Evolutionary conservation across 1,140 invertebrate species (phyloP), one percentile per base, ranked within the genome.

Genomic region (Littorina saxatilis): DNA sequence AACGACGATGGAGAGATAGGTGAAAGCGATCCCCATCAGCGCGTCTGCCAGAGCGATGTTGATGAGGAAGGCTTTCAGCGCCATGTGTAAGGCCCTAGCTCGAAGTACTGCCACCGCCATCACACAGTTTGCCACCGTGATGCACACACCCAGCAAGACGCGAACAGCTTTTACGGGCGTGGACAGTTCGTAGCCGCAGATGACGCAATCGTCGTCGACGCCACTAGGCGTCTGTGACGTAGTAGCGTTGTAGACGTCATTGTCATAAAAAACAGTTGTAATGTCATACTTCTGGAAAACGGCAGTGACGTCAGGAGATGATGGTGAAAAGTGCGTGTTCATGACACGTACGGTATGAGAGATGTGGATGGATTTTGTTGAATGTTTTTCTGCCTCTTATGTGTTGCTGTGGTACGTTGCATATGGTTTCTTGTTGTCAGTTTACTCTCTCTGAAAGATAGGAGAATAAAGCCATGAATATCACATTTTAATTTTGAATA

Each of bases 41-140:
- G 70, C 70, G 70, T 73, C 70, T 3, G 70, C 70, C 70, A 73
- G 40, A 17, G 70, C 70, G 11, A 73, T 32, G 70, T 73, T 73
- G 37, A 73, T 23, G 17, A 73, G 70, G 1, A 73, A 37, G 3
- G 39, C 70, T 73, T 43, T 39, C 1, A 73, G 70, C 70, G 70
- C 70, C 70, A 73, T 43, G 23, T 73, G 70, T 39, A 73, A 15
- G 70, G 70, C 39, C 1, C n/a, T 32, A 2, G 70, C 35, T 0
- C 70, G 70, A n/a, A 73, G 11, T 9, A 73, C 35, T 7, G 70
- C 70, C 70, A 73, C 7, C 35, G 43, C 70, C 35, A 43, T 73
- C 7, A 73, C 15, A 1, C 23, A 15, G 39, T 73, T 73, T 35
- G 37, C 40, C 17, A n/a, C 70, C 70, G 43, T 73, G 39, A 73